Base-by-base conservation (phyloP, 2,888 invertebrate species). In the Steinernema scapterisci region DNA sequence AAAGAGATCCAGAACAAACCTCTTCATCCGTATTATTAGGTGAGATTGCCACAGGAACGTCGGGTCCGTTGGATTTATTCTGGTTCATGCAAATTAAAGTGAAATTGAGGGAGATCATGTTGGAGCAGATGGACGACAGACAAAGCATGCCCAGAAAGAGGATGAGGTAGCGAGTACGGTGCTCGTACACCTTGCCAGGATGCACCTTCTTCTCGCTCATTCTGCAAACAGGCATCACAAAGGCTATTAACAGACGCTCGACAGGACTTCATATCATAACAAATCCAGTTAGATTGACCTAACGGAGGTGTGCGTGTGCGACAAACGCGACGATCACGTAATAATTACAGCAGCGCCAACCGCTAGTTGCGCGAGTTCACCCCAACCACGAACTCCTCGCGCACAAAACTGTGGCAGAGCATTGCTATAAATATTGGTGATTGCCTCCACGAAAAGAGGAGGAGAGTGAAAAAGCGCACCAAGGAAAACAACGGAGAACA, bases 41-140 rank as follows among this genome's bases (percentile, higher is more conserved):
- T 2, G 63, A 63, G 31, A 63, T 63, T 1, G 63, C 63, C 1
- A 31, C 31, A 13, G 38, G 63, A 13, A 63, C 38, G 48, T 19
- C 19, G 3, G 38, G 5, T 27, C 31, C 70, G 13, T 2, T 21
- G 6, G 43, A 43, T 7, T 43, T 19, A 7, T 52, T 63, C 23
- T 70, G 31, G 23, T 73, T 79, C 84, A 85, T 84, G 75, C 85
- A 85, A 46, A 85, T 84, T 48, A 82, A 75, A 6, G 85, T 85
- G 76, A 85, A 85, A 71, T 84, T 84, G 48, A 85, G 79, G 0
- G 83, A 80, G 21, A 82, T 83, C 83, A 84, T 83, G 74, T 85
- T 85, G 2, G 82, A 81, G 44, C 83, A 84, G 73, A 85, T 84
- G 1, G 83, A 79, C 9, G 84, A 74, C 45, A 78, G 44, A 25